Evolutionary conservation across 2,888 invertebrate genomes (phyloP).

Genomic region (Catocala nupta): DNA sequence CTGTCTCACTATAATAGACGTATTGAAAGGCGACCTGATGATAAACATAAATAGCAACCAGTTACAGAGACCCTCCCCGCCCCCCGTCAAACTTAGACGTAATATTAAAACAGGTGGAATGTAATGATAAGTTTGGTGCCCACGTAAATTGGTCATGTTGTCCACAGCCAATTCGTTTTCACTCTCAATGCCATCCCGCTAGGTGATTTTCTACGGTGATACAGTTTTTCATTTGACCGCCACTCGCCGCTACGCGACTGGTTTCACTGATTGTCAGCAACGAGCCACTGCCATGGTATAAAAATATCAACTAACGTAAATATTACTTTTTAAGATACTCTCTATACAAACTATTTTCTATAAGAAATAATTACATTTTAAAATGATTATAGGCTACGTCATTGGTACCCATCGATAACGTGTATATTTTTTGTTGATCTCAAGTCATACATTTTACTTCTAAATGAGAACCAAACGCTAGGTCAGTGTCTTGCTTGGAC

Average conservation of each 20-base stretch:
- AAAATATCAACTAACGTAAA: slow-evolving; percentile 19
- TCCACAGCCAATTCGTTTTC: slow-evolving; percentile 70
- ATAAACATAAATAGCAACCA: slow-evolving; percentile 62
- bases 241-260: slow-evolving; percentile 55
- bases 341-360: slow-evolving; percentile 2
- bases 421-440: too few relatives aligned
- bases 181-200: slow-evolving; percentile 81
- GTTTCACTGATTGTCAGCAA: slow-evolving; percentile 72
- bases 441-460: too few relatives aligned
- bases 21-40: slow-evolving; percentile 64
- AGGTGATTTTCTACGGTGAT: slow-evolving; percentile 75
- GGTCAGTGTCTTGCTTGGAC: too few relatives aligned
- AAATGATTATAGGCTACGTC: too few relatives aligned
- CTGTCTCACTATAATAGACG: slow-evolving; percentile 66
- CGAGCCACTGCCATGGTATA: slow-evolving; percentile 32
- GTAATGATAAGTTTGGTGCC: slow-evolving; percentile 50
- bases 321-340: not conserved
- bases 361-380: not conserved
- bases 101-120: slow-evolving; percentile 14
- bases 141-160: slow-evolving; percentile 60
- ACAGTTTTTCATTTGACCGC: slow-evolving; percentile 78
- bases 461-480: too few relatives aligned
- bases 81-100: slow-evolving; percentile 21
- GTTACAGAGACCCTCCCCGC: slow-evolving; percentile 41
- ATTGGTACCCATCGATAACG: too few relatives aligned